These are phyloP conservation scores for Pantherophis vulpinus DNA, from an alignment of 2,797 vertebrate genomes.

Conservation along the genomic window DNA sequence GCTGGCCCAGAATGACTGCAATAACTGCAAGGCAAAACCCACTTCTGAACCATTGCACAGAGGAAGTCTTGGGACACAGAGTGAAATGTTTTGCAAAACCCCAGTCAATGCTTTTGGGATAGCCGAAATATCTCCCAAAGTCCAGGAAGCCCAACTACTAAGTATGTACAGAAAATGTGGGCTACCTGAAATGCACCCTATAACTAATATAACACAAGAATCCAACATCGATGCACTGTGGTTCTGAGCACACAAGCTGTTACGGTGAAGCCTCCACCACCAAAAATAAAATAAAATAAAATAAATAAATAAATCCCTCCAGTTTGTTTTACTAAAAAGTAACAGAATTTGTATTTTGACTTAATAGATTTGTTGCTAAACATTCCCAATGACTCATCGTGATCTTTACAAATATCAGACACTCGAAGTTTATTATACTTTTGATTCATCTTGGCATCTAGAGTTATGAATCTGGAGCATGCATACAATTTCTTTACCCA, in stretches of 20 bases:
- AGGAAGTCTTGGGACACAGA: not conserved
- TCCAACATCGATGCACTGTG: not conserved
- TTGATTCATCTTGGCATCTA: not conserved
- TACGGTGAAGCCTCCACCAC: not conserved
- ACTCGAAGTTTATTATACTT: conserved; percentile 48
- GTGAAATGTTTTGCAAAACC: not conserved
- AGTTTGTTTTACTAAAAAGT: conserved; percentile 19
- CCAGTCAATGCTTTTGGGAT: not conserved
- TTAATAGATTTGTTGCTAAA: conserved; percentile 4
- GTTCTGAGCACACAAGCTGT: not conserved
- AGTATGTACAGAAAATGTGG: not conserved
- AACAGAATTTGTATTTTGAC: conserved; percentile 27
- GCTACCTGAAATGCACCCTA: not conserved
- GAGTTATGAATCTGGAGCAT: not conserved
- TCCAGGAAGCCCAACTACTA: not conserved
- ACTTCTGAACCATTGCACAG: not conserved
- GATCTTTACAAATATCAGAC: conserved; percentile 31
- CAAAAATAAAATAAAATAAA: not conserved
- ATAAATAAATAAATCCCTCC: not conserved
- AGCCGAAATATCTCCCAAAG: not conserved
- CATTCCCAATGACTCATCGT: conserved; percentile 7
- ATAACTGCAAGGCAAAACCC: not conserved
- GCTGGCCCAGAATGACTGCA: not conserved
- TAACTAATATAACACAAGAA: not conserved
- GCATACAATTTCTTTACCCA: conserved; percentile 5